Evolutionary conservation across 2,113 vertebrate genomes (phyloP).

Genomic region (Xenotilapia leptura): DNA sequence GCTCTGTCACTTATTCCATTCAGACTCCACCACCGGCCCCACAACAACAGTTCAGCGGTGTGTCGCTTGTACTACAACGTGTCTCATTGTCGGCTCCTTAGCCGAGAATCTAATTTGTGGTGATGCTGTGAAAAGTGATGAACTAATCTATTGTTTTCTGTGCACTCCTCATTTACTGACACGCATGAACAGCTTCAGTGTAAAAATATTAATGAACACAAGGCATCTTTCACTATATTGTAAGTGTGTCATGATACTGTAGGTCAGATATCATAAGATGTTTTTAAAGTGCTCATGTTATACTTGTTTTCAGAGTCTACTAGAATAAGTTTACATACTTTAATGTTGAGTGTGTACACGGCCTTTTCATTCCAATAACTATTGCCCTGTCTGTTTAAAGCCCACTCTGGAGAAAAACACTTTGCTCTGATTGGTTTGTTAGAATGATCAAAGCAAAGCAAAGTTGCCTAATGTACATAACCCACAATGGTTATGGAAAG

Average conservation of each 20-base stretch:
- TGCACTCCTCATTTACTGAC: conserved; percentile 1
- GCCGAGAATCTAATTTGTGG: background rate
- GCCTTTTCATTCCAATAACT: background rate
- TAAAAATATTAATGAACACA: background rate
- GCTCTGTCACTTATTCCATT: conserved; percentile 20
- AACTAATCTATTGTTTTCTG: conserved; percentile 12
- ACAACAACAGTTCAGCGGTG: background rate
- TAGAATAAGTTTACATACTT: background rate
- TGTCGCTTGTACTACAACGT: conserved; percentile 4
- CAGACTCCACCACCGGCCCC: background rate
- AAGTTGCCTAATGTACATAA: background rate
- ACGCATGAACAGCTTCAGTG: conserved; percentile 8
- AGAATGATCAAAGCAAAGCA: background rate
- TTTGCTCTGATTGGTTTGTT: background rate
- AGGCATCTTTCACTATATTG: background rate
- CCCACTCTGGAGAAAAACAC: background rate
- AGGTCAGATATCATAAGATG: background rate
- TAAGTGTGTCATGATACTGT: background rate
- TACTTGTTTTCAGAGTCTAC: background rate
- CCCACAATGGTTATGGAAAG: background rate
- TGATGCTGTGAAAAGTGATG: conserved; percentile 26
- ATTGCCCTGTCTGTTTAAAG: background rate
- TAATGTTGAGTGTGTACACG: background rate
- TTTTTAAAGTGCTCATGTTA: background rate
- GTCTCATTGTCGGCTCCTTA: conserved; percentile 11